Conservation (phyloP, 2,113 vertebrate species). For the human (Homo sapiens) region DNA sequence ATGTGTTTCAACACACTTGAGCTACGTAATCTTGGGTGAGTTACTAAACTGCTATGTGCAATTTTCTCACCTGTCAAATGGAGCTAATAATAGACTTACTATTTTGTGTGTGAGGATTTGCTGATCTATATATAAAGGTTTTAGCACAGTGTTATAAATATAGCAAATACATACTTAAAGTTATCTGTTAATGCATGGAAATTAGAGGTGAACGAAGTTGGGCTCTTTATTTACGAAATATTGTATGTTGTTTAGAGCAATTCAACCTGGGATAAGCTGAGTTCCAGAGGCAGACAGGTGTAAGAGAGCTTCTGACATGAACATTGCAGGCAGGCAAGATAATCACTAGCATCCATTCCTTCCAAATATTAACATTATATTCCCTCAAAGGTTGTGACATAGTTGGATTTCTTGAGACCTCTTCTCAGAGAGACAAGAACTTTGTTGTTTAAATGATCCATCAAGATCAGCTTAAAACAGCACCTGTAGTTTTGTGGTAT, state of each 20-base stretch:
- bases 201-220: neutral
- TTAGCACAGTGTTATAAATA: neutral
- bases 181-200: neutral
- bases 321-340: neutral
- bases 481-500: neutral
- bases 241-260: neutral
- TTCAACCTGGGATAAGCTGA: neutral
- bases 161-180: neutral
- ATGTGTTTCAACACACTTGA: neutral
- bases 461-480: neutral
- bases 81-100: neutral
- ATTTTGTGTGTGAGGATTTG: neutral
- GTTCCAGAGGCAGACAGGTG: neutral
- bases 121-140: neutral
- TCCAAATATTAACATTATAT: neutral
- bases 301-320: neutral
- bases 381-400: neutral
- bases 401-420: neutral
- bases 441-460: neutral
- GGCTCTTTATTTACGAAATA: neutral
- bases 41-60: neutral
- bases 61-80: neutral
- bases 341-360: neutral
- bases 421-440: neutral
- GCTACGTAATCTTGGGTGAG: neutral